Evolutionary conservation across 2,888 invertebrate genomes (phyloP), one percentile per base, ranked within the genome.

Genomic region (Spodoptera picta): DNA sequence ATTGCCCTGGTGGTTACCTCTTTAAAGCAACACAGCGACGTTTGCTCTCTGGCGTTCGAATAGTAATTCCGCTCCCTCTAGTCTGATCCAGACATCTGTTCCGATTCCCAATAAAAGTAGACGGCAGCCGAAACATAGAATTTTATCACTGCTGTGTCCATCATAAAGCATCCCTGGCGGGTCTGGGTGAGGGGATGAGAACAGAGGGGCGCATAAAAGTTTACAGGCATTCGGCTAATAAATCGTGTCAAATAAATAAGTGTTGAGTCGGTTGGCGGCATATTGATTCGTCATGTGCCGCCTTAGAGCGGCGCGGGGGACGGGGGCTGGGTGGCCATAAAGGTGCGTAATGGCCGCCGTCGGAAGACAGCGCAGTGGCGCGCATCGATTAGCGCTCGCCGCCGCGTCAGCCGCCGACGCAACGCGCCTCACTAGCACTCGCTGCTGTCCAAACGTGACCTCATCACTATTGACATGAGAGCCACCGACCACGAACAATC

Each of bases 291-390:
- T 94, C 94, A 94, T 93, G 92, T 92, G 93, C 92, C 92, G 93
- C 92, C 92, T 92, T 92, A 86, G 90, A 89, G 90, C 87, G 87
- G 89, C 83, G 85, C 84, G 86, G 84, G 84, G 85, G 76, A 81
- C 77, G 85, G 86, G 85, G 86, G 83, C 84, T 83, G 89, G 92
- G 90, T 90, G 92, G 95, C 96, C 95, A 96, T 96, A 96, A 96
- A 96, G 96, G 96, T 96, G 96, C 96, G 96, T 96, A 96, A 96
- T 96, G 96, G 96, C 95, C 95, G 95, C 94, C 91, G 93, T 94
- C 95, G 95, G 95, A 96, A 96, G 95, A 95, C 95, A 95, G 95
- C 96, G 96, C 95, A 96, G 95, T 95, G 92, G 89, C 92, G 95
- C 95, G 96, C 96, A 96, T 96, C 96, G 96, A 96, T 96, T 96